Evolutionary conservation across 2,888 invertebrate genomes (phyloP).

Genomic region (Pycnomerus fuliginosus): DNA sequence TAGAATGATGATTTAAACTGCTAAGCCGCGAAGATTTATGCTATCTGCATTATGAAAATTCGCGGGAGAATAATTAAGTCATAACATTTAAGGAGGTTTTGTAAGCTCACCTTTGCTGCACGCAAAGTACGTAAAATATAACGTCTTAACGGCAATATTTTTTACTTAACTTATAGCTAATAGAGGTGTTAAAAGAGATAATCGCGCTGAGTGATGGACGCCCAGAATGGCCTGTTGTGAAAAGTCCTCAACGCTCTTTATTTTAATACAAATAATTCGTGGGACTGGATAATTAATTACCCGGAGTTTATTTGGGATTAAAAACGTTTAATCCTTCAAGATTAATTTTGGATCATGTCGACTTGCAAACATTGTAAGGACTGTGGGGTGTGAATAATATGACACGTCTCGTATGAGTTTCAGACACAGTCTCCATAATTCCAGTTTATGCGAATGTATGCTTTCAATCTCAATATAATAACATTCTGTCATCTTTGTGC

Average conservation of each 20-base stretch:
- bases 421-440: conserved; percentile 42
- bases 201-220: no score
- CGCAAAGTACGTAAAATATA: conserved; percentile 18
- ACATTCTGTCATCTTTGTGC: conserved; percentile 48
- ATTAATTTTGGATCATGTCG: conserved; percentile 2
- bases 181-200: conserved; percentile 3
- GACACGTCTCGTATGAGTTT: conserved; percentile 41
- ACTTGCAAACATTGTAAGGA: conserved; percentile 7
- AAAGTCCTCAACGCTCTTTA: conserved; percentile 1
- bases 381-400: conserved; percentile 34
- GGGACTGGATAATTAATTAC: no score
- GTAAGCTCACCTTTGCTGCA: conserved; percentile 10
- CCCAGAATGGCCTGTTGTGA: background rate
- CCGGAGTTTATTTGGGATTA: no score
- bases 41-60: conserved; percentile 17
- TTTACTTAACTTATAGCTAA: conserved; percentile 6
- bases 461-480: conserved; percentile 47
- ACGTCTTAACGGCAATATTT: conserved; percentile 2
- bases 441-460: conserved; percentile 40
- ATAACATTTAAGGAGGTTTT: conserved; percentile 24
- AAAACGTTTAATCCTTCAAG: no score
- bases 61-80: conserved; percentile 28
- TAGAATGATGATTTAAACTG: conserved; percentile 18
- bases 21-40: conserved; percentile 28
- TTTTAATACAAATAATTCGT: no score